Conservation (phyloP, 2,888 invertebrate genomes). For the Mesoligia furuncula region DNA sequence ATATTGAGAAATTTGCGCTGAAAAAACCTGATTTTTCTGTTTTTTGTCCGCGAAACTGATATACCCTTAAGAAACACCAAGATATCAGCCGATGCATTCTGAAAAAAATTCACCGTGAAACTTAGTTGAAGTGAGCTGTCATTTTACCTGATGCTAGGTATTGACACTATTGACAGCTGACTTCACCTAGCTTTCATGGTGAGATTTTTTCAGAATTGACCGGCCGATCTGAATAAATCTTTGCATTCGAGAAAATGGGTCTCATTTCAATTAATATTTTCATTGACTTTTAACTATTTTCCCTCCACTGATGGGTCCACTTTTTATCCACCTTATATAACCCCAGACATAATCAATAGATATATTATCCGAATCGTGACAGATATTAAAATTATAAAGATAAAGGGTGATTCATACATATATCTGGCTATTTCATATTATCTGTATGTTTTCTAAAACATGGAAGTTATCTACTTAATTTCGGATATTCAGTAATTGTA, state of each 20-base stretch:
- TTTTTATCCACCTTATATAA: not conserved
- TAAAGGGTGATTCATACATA: constrained; percentile 18
- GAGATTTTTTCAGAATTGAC: not conserved
- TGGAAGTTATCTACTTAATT: not conserved
- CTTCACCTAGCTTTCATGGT: not conserved
- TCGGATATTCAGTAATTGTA: not conserved
- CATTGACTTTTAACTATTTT: not conserved
- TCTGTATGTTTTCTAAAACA: not conserved
- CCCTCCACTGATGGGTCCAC: not conserved
- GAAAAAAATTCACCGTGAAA: too few species aligned
- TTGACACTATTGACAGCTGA: not conserved
- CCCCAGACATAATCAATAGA: not conserved
- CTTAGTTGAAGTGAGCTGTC: not conserved
- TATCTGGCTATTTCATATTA: constrained; percentile 17
- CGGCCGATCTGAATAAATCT: not conserved
- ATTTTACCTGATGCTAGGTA: too few species aligned
- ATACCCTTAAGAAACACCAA: not conserved
- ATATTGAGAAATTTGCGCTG: too few species aligned
- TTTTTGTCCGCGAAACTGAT: too few species aligned
- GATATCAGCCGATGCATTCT: not conserved
- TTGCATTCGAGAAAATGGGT: not conserved
- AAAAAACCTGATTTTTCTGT: too few species aligned
- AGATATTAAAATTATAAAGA: constrained; percentile 7
- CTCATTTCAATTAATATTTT: not conserved
- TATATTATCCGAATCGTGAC: constrained; percentile 16